Evolutionary conservation across 2,797 vertebrate genomes (phyloP), one percentile per base, ranked within the genome.

Genomic region (Enteromius unitaeniatus): DNA sequence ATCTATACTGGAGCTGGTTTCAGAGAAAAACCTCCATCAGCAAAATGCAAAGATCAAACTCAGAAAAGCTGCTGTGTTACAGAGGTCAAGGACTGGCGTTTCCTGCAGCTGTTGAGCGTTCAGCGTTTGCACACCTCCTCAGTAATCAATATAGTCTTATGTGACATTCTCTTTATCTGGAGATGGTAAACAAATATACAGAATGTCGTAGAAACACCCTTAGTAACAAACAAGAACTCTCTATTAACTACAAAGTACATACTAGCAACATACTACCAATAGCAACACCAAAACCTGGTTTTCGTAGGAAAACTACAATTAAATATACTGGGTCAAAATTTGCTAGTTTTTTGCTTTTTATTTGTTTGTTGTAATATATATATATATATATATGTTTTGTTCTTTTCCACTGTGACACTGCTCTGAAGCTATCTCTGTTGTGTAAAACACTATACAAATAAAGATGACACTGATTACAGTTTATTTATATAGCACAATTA

Each of bases 51-150:
- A 28, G 42, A 6, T 62, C 34, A 8, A 34, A 34, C 11, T 49
- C 10, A 60, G 69, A 62, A 64, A 37, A 60, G 53, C 17, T 40
- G 74, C 34, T 49, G 69, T 49, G 5, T 42, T 26, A 31, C 58
- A 47, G 26, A 34, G 55, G 68, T 82, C 65, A 79, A 82, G 83
- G 75, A 49, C 69, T 31, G 42, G n/a, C 80, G 26, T 5, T 72
- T 28, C n/a, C 68, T 0, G 6, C 40, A 26, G 68, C 58, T 62
- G 58, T 28, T 62, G 4, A 60, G n/a, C 55, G 0, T 14, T 11
- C 42, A 45, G 62, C 1, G 15, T 64, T 64, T 64, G 62, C 15
- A 5, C 37, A 21, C 10, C 21, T n/a, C 19, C n/a, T 23, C 37
- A 14, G n/a, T 3, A 15, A 69, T 69, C n/a, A 8, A 37, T 21